These are phyloP conservation scores for Mesoclemmys tuberculata DNA, from an alignment of 2,113 vertebrate genomes.

Conservation along the genomic window DNA sequence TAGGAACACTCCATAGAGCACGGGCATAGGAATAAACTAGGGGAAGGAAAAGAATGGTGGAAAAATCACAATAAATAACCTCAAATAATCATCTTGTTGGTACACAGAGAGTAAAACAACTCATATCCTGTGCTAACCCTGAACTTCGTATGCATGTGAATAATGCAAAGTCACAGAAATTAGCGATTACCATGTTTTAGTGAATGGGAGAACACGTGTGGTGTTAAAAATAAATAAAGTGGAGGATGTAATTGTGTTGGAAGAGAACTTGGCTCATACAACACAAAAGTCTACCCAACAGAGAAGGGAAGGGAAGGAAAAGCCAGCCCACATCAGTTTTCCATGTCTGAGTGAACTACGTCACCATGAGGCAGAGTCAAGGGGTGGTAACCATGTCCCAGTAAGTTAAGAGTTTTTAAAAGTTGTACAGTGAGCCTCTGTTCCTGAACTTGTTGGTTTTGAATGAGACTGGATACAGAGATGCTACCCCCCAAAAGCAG, in stretches of 20 bases:
- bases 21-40: slow-evolving; percentile 88
- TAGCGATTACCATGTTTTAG: background rate
- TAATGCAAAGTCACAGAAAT: fast-evolving
- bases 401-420: background rate
- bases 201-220: fast-evolving
- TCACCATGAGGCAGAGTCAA: background rate
- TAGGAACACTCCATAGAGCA: slow-evolving; percentile 86
- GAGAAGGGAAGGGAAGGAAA: background rate
- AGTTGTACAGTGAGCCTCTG: background rate
- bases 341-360: background rate
- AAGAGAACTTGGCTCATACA: background rate
- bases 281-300: background rate
- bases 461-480: background rate
- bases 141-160: fast-evolving
- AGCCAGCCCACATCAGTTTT: background rate
- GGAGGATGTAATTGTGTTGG: no score
- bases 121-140: fast-evolving
- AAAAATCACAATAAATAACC: fast-evolving
- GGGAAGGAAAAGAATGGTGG: background rate
- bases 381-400: fast-evolving
- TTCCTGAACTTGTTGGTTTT: background rate
- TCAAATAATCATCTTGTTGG: fast-evolving
- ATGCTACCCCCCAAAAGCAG: background rate
- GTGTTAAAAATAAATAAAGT: background rate
- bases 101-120: fast-evolving